phyloP scores from a whole-genome alignment of 1,140 invertebrate species.

The Agrilus planipennis region DNA sequence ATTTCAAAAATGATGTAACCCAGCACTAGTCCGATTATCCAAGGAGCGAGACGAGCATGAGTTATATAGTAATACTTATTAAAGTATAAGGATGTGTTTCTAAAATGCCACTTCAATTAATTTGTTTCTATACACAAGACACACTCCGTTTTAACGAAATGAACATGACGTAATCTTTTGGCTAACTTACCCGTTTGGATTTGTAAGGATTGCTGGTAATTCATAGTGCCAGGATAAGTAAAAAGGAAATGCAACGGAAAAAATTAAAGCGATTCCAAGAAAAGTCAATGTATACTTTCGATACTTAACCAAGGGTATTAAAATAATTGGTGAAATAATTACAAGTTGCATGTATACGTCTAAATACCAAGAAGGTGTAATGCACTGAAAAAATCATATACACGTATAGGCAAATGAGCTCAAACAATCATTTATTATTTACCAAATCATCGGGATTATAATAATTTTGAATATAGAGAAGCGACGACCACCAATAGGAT shows the following conservation, averaged over 20 bases:
- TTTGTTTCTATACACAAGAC: constrained; percentile 7
- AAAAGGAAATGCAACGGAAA: constrained; percentile 8
- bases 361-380: constrained; percentile 34
- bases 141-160: too few species aligned
- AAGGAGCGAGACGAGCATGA: constrained; percentile 19
- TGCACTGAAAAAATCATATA: constrained; percentile 25
- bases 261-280: constrained; percentile 1
- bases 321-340: constrained; percentile 29
- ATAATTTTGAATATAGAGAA: constrained; percentile 43
- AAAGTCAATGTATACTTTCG: constrained; percentile 9
- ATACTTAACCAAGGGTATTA: constrained; percentile 23
- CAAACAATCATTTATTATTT: constrained; percentile 9
- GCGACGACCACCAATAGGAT: constrained; percentile 41
- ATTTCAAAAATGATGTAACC: constrained; percentile 18
- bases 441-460: constrained; percentile 33
- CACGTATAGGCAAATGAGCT: not conserved
- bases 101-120: not conserved
- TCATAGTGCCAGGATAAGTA: constrained; percentile 11
- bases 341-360: constrained; percentile 34
- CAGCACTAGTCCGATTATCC: constrained; percentile 22
- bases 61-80: constrained; percentile 20
- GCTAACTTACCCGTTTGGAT: constrained; percentile 7
- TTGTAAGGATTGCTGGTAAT: constrained; percentile 14
- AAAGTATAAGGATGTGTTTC: too few species aligned
- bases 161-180: not conserved